Percentiles rank a stretch among this genome's conserved stretches.
These are phyloP conservation scores for Diaperis boleti DNA, from an alignment of 2,888 invertebrate species.

Conservation along the genomic window DNA sequence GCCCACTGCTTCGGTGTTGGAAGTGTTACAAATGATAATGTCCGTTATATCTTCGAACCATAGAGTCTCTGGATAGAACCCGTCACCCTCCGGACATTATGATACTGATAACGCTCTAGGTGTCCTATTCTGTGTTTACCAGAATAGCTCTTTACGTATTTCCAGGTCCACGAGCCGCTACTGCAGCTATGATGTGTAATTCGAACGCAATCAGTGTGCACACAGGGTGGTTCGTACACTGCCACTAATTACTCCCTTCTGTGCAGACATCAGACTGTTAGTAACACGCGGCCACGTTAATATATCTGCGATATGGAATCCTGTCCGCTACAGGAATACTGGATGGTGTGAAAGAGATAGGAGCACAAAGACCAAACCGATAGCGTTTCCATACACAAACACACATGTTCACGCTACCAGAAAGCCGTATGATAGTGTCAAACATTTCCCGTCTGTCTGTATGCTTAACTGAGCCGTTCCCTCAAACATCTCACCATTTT, in stretches of 20 bases:
- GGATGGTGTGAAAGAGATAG: slow-evolving; percentile 38
- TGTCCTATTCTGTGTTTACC: too few relatives aligned
- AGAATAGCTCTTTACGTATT: too few relatives aligned
- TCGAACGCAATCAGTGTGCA: slow-evolving; percentile 43
- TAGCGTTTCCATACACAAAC: slow-evolving; percentile 32
- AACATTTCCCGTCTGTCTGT: slow-evolving; percentile 44
- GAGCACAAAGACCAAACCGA: slow-evolving; percentile 29
- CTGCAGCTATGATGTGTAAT: slow-evolving; percentile 36
- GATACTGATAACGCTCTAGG: too few relatives aligned
- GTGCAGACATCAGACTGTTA: slow-evolving; percentile 41
- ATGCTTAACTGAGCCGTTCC: slow-evolving; percentile 28
- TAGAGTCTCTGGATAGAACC: too few relatives aligned
- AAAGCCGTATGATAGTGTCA: slow-evolving; percentile 49
- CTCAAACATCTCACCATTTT: slow-evolving; percentile 35
- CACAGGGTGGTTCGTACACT: slow-evolving; percentile 40
- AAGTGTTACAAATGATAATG: too few relatives aligned
- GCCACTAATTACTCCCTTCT: slow-evolving; percentile 46
- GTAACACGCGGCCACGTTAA: slow-evolving; percentile 34
- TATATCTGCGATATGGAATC: slow-evolving; percentile 33
- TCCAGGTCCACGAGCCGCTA: too few relatives aligned
- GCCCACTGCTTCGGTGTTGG: too few relatives aligned
- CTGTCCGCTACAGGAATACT: slow-evolving; percentile 33
- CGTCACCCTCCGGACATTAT: too few relatives aligned
- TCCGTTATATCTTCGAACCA: too few relatives aligned
- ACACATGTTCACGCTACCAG: slow-evolving; percentile 48